Conservation (phyloP, 2,113 vertebrate species). For the Garra rufa region DNA sequence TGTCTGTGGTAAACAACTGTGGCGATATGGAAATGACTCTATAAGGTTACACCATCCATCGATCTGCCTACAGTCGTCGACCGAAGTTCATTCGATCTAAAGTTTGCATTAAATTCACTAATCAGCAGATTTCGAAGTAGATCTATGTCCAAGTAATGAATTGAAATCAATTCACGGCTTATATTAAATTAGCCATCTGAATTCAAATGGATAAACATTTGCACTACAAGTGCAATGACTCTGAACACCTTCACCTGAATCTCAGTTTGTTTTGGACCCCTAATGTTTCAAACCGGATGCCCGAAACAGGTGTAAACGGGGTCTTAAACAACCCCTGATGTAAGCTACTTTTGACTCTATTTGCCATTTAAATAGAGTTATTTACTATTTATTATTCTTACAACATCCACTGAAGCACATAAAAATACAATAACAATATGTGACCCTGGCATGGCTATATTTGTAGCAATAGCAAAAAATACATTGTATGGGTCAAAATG, state of each 20-base stretch:
- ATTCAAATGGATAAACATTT: constrained; percentile 22
- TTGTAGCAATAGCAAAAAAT: too few relatives aligned
- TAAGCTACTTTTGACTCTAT: not conserved
- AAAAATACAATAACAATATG: not conserved
- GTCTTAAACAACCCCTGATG: not conserved
- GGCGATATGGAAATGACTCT: constrained; percentile 12
- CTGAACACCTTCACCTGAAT: not conserved
- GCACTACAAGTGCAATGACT: not conserved
- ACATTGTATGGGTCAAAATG: too few relatives aligned
- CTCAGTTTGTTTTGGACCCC: not conserved
- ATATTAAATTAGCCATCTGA: not conserved
- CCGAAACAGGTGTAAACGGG: not conserved
- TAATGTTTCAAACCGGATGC: not conserved
- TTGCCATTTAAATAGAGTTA: too few relatives aligned
- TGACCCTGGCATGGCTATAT: too few relatives aligned
- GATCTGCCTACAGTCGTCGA: not conserved
- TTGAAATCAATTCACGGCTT: not conserved
- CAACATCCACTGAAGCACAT: not conserved
- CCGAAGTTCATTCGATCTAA: not conserved
- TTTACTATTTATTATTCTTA: too few relatives aligned
- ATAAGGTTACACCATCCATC: not conserved
- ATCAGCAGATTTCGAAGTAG: not conserved
- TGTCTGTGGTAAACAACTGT: not conserved
- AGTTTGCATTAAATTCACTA: not conserved
- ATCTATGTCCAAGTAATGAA: not conserved